Conservation (phyloP, 2,797 vertebrate species). For the Peromyscus aztecus region DNA sequence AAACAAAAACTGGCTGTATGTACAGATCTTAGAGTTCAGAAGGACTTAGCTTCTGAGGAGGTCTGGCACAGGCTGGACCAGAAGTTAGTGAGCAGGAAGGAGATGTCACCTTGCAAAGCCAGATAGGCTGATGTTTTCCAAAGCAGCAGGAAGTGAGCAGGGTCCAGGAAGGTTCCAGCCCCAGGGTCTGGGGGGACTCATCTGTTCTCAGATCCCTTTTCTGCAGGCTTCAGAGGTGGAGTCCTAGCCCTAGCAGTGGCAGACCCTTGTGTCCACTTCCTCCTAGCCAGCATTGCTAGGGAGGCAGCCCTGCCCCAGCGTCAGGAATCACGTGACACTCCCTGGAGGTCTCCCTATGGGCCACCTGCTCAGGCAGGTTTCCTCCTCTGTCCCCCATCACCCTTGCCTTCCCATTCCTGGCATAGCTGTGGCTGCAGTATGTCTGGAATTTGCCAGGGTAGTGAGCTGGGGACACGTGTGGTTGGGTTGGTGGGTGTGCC, state of each 20-base stretch:
- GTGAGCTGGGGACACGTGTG: not conserved
- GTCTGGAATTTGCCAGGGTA: not conserved
- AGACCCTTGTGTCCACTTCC: no score
- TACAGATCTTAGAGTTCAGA: not conserved
- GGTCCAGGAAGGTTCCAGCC: not conserved
- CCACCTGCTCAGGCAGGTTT: not conserved
- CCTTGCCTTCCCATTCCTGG: not conserved
- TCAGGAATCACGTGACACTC: not conserved
- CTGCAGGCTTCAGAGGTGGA: no score
- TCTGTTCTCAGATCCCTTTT: not conserved
- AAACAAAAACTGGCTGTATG: not conserved
- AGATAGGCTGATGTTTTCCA: not conserved
- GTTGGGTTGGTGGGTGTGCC: not conserved
- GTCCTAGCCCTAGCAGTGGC: not conserved
- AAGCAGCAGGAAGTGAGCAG: not conserved
- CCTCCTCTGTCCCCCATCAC: not conserved
- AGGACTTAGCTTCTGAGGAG: not conserved
- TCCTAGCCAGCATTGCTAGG: fast-evolving
- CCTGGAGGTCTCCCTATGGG: no score
- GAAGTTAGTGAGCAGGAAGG: not conserved
- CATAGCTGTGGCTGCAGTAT: fast-evolving
- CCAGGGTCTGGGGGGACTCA: not conserved
- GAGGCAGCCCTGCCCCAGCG: not conserved
- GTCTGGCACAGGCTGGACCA: not conserved
- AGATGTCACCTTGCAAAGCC: not conserved